Evolutionary conservation across 2,113 vertebrate species (phyloP).

Genomic region (Heterotis niloticus): DNA sequence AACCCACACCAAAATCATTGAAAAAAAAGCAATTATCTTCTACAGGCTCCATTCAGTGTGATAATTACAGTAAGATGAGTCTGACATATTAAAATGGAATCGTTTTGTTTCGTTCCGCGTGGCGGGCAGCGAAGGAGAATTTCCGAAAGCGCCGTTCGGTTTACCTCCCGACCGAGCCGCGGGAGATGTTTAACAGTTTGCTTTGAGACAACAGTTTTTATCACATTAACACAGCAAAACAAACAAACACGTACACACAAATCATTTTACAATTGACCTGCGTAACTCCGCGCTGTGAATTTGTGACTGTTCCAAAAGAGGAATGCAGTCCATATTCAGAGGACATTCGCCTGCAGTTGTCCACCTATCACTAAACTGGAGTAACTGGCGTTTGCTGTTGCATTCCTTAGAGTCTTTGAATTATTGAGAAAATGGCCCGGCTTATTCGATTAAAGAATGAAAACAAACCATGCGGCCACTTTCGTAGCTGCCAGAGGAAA

Average conservation of each 20-base stretch:
- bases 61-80: slow-evolving; percentile 62
- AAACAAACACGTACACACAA: slow-evolving; percentile 17
- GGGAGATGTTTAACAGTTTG: slow-evolving; percentile 13
- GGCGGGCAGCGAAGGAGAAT: slow-evolving; percentile 35
- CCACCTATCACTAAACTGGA: neutral
- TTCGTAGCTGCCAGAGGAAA: neutral
- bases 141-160: neutral
- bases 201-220: slow-evolving; percentile 16
- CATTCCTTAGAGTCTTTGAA: neutral
- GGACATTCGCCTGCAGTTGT: neutral
- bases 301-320: neutral
- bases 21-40: slow-evolving; percentile 70
- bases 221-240: slow-evolving; percentile 16
- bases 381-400: no score
- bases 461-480: neutral
- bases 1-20: slow-evolving; percentile 68
- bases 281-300: neutral
- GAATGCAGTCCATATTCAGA: neutral
- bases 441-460: neutral
- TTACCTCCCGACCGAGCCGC: neutral
- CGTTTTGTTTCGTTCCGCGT: slow-evolving; percentile 44
- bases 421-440: neutral
- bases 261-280: neutral
- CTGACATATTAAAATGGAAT: slow-evolving; percentile 65
- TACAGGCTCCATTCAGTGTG: slow-evolving; percentile 56